Base-by-base conservation (phyloP, 2,888 invertebrate species). In the Trachelus tabidus region DNA sequence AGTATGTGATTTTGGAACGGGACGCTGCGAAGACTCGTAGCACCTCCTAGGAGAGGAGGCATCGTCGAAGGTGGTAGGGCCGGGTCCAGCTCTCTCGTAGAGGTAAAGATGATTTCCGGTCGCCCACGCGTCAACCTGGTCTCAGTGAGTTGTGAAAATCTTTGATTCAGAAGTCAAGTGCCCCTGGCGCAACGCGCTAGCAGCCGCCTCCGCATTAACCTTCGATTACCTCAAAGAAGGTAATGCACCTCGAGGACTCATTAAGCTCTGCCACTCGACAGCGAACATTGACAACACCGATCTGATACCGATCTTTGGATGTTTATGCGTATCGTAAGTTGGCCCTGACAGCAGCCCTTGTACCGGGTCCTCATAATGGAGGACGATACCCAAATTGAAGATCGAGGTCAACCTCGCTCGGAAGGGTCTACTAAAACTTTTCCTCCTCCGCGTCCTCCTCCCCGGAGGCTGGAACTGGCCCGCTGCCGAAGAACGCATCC, bases 71-170 rank as follows among this genome's bases (percentile, higher is more conserved):
- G 56, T 56, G 6, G 56, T 23, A 56, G 56, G 56, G 56, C 56
- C 56, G 12, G 56, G 56, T 56, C 56, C 56, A 56, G 56, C 56
- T 56, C 56, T 56, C 56, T 56, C 56, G 56, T 56, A 91, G 88
- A 94, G 93, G 93, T 93, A 93, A 93, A 93, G 93, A 93, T 92
- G 92, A 92, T 92, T 92, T 92, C 92, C 88, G 89, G 89, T 89
- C 89, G 86, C 89, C 88, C 87, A 89, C 89, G 86, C 87, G 85
- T 85, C 85, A 85, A 85, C 86, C 89, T 88, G 87, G 88, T 84
- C 87, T 23, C 23, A 79, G 84, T 80, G 85, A 83, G 87, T 88
- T 89, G 88, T 88, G 88, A 88, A 89, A 89, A 89, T 89, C 85
- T 84, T 84, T 85, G 85, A 85, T 86, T 86, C 86, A 86, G 83